A percentile compares a stretch with the other conserved stretches of the same genome.
Conservation (phyloP, 2,113 vertebrate species). For the Hymenochirus boettgeri region DNA sequence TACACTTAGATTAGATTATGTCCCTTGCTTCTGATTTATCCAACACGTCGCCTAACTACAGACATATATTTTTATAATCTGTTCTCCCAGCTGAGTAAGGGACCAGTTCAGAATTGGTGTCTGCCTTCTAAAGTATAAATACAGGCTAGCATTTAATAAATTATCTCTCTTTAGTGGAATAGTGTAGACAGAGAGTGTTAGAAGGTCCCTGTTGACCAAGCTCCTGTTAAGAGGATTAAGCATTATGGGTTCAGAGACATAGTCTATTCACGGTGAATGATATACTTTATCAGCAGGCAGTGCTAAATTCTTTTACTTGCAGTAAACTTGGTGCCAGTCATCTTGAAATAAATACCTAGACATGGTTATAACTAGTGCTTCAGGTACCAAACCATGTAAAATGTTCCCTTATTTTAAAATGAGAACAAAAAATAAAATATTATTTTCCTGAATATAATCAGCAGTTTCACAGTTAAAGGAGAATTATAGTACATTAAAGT, state of each 20-base stretch:
- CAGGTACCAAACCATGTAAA: too few species aligned
- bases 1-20: neutral
- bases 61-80: constrained; percentile 23
- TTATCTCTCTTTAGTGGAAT: neutral
- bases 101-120: neutral
- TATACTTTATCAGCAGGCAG: constrained; percentile 47
- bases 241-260: constrained; percentile 4
- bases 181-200: neutral
- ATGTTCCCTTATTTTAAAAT: too few species aligned
- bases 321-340: neutral
- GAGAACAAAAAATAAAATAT: too few species aligned
- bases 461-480: too few species aligned
- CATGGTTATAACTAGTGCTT: too few species aligned
- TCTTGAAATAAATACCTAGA: neutral
- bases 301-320: neutral
- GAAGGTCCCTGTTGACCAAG: constrained; percentile 23
- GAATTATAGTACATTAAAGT: too few species aligned
- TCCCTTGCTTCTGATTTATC: neutral
- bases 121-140: neutral
- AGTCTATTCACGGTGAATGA: constrained; percentile 43
- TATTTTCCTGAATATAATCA: too few species aligned
- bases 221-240: constrained; percentile 29
- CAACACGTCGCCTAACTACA: neutral
- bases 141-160: constrained; percentile 14
- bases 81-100: neutral